phyloP scores from a whole-genome alignment of 2,797 vertebrate genomes.

The Octomys mimax region DNA sequence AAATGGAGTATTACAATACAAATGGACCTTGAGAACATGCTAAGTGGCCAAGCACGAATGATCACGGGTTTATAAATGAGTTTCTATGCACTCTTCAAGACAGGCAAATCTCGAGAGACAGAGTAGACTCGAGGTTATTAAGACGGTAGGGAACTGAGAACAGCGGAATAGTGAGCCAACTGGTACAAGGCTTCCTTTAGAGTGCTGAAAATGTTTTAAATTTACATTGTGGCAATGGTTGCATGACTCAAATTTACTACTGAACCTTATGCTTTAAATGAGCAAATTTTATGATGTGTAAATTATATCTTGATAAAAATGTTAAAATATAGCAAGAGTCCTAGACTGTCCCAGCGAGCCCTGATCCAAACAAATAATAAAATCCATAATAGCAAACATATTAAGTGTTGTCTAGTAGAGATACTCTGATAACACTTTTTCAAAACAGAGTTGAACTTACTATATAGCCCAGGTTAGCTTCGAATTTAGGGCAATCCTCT shows the following conservation, averaged over 20 bases:
- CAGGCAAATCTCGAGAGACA: not conserved
- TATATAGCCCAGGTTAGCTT: no score
- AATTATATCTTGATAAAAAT: not conserved
- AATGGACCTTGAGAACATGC: not conserved
- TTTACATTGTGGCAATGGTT: not conserved
- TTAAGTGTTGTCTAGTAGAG: not conserved
- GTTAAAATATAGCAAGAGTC: slow-evolving; percentile 29
- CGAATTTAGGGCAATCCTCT: no score
- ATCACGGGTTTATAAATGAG: not conserved
- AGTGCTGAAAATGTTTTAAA: slow-evolving; percentile 1
- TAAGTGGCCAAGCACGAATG: not conserved
- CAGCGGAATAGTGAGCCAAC: not conserved
- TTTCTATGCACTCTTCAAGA: not conserved
- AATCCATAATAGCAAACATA: slow-evolving; percentile 35
- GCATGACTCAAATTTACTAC: not conserved
- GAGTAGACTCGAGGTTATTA: not conserved
- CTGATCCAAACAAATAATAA: slow-evolving; percentile 43
- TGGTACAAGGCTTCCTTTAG: not conserved
- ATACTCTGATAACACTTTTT: not conserved
- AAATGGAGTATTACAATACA: not conserved
- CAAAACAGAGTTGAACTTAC: no score
- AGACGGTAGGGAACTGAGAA: not conserved
- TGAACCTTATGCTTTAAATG: slow-evolving; percentile 31
- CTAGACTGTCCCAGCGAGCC: slow-evolving; percentile 3
- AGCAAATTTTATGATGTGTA: not conserved